Evolutionary conservation across 2,888 invertebrate genomes (phyloP).

Genomic region (Meteorus colon): DNA sequence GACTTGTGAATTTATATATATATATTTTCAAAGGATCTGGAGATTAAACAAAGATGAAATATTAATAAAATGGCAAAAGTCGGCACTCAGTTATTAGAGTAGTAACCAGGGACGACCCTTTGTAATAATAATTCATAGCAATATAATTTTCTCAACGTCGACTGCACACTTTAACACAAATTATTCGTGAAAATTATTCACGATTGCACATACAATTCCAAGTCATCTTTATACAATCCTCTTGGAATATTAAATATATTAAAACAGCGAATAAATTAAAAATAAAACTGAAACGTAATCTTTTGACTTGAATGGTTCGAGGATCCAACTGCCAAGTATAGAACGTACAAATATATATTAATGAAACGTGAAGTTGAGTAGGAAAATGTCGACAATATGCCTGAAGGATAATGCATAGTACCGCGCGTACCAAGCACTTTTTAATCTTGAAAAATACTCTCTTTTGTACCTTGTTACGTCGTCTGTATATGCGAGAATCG

Average conservation of each 20-base stretch:
- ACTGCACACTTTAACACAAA: neutral
- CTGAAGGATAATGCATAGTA: neutral
- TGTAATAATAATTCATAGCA: neutral
- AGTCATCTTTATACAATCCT: neutral
- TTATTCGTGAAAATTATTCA: neutral
- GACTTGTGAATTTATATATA: neutral
- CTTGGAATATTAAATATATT: neutral
- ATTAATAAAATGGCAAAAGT: neutral
- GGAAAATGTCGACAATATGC: conserved; percentile 6
- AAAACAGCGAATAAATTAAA: neutral
- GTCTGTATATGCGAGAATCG: conserved; percentile 25
- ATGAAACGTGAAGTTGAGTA: neutral
- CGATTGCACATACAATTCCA: neutral
- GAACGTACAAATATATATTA: neutral
- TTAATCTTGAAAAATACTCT: conserved; percentile 40
- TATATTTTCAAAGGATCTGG: no score
- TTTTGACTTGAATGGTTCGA: neutral
- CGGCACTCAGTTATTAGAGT: neutral
- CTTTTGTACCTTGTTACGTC: conserved; percentile 39
- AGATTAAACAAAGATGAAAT: neutral
- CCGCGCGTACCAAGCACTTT: conserved; percentile 15
- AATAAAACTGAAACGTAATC: neutral
- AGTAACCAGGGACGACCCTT: neutral
- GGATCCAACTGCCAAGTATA: neutral
- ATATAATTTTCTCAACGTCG: neutral